Evolutionary conservation across 2,113 vertebrate genomes (phyloP), one percentile per base, ranked within the genome.

Genomic region (Rhinichthys klamathensis): DNA sequence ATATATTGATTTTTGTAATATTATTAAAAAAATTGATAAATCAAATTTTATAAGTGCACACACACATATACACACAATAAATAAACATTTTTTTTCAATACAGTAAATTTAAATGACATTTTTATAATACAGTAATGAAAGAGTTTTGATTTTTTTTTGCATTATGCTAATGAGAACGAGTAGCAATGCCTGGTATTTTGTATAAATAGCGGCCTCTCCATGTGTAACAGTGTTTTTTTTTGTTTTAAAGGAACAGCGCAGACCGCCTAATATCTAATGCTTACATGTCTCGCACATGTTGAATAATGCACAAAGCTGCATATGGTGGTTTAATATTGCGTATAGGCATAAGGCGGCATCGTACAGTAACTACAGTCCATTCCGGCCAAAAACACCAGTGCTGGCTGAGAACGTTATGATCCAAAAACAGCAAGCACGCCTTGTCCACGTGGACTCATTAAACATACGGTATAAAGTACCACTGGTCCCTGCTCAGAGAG

Each of bases 281-380:
- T 83, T 88, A 46, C 75, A 69, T 54, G 51, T 60, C 78, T 88
- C 58, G 76, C 61, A 60, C 80, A 44, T 54, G 46, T 84, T 86
- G 54, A 86, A 86, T 84, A 61, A 87, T 87, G 79, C 56, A 87
- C 84, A 76, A 87, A 13, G 49, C 56, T 80, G 82, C 74, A 86
- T 70, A 32, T 70, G 77, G 87, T 49, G 87, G 77, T 86, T 84
- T 88, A n/a, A 80, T 75, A 88, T 80, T 82, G 85, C 27, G 74
- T 73, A 72, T 82, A 72, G 73, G 63, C 54, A 72, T 72, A n/a
- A 58, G 35, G 74, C 51, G 73, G 73, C 44, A 56, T 77, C 32
- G 23, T 4, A 41, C 41, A 41, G 41, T 41, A 56, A 41, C 76
- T 63, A 61, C 38, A 80, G 56, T 44, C 77, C 56, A 16, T 30